Conservation (phyloP, 2,113 vertebrate genomes). For the Nothoprocta pentlandii region DNA sequence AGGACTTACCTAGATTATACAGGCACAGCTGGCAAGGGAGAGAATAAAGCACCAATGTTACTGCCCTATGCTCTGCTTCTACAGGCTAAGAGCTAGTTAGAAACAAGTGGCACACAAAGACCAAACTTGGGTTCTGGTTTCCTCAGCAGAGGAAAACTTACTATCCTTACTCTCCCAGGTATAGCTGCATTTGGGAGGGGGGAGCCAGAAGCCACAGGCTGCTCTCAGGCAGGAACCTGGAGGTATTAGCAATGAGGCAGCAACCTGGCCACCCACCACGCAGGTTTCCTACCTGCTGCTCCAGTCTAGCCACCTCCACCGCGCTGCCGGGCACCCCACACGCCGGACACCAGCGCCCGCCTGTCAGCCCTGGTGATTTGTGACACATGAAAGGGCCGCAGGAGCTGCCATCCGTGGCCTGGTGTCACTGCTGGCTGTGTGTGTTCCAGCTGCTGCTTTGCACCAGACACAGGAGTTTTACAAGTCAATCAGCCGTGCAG, state of each 20-base stretch:
- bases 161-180: neutral
- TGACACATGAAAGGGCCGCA: constrained; percentile 11
- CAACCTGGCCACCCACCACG: constrained; percentile 83
- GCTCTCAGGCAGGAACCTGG: neutral
- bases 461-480: neutral
- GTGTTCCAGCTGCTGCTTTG: constrained; percentile 68
- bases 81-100: neutral
- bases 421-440: constrained; percentile 62
- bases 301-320: neutral
- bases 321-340: constrained; percentile 2
- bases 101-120: neutral
- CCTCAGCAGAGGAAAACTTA: neutral
- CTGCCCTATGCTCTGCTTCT: no score
- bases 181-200: neutral
- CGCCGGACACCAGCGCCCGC: constrained; percentile 56
- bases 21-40: neutral
- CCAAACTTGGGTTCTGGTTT: neutral
- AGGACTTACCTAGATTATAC: neutral
- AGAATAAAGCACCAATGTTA: neutral
- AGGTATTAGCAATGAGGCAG: constrained; percentile 78
- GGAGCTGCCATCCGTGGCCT: constrained; percentile 24
- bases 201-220: neutral
- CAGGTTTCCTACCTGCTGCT: constrained; percentile 68
- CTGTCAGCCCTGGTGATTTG: constrained; percentile 72
- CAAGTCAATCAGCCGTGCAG: constrained; percentile 4